Percentiles rank a stretch among this genome's conserved stretches.
phyloP scores from a whole-genome alignment of 2,113 vertebrate genomes.

The Herpetotheres cachinnans region DNA sequence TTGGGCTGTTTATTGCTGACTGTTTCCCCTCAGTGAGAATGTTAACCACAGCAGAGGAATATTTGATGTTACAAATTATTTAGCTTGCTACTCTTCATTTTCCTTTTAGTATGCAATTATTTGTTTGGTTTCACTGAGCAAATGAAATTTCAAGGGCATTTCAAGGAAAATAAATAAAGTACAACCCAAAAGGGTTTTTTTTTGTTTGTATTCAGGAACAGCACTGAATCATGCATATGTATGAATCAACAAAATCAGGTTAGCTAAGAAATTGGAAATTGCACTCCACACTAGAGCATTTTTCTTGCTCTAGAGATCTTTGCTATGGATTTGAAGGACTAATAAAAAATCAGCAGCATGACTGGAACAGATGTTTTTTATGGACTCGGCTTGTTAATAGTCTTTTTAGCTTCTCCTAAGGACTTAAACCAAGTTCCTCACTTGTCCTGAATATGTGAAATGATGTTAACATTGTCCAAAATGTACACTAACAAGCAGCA shows the following conservation, averaged over 20 bases:
- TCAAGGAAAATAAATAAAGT: conserved; percentile 79
- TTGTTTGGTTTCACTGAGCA: conserved; percentile 79
- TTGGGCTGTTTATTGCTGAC: conserved; percentile 65
- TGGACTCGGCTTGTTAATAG: conserved; percentile 77
- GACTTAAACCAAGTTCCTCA: conserved; percentile 72
- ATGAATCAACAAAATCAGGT: conserved; percentile 81
- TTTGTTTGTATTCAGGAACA: conserved; percentile 73
- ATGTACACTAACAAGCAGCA: conserved; percentile 73
- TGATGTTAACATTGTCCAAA: conserved; percentile 80
- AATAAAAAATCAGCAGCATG: conserved; percentile 82
- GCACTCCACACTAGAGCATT: conserved; percentile 74
- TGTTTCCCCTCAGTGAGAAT: conserved; percentile 63
- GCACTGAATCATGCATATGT: conserved; percentile 79
- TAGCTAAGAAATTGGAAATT: conserved; percentile 80
- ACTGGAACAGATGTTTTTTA: conserved; percentile 86
- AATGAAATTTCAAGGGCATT: conserved; percentile 82
- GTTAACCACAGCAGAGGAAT: conserved; percentile 68
- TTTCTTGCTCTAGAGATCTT: conserved; percentile 80
- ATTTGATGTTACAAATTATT: conserved; percentile 78
- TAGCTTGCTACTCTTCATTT: conserved; percentile 67
- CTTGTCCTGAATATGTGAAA: conserved; percentile 79
- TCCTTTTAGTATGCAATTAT: conserved; percentile 78
- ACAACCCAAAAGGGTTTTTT: conserved; percentile 36
- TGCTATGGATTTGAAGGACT: conserved; percentile 78
- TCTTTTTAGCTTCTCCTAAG: conserved; percentile 79